Conservation (phyloP, 2,113 vertebrate species). For the Phyllopteryx taeniolatus region DNA sequence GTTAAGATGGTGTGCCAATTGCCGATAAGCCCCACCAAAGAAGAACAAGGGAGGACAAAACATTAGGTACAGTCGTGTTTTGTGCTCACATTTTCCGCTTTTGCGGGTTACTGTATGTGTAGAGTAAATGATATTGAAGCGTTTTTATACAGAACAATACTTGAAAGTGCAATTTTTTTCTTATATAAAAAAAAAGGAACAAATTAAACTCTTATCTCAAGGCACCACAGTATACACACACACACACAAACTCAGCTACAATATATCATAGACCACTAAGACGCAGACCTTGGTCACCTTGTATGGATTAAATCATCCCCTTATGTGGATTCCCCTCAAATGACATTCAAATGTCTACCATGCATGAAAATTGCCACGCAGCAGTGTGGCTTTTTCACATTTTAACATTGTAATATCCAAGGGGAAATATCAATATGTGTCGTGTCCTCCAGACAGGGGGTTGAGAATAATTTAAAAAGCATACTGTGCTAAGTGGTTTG, state of each 20-base stretch:
- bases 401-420: neutral
- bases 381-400: neutral
- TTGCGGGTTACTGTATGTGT: no score
- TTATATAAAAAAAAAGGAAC: no score
- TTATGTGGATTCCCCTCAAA: neutral
- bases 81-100: no score
- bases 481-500: neutral
- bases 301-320: neutral
- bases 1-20: no score
- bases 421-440: conserved; percentile 15
- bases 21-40: no score
- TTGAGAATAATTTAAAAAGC: conserved; percentile 18
- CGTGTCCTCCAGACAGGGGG: neutral
- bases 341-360: neutral
- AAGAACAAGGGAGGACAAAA: no score
- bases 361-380: conserved; percentile 15
- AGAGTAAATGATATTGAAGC: no score
- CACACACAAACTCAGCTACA: neutral
- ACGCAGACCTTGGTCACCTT: neutral
- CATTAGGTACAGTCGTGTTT: no score
- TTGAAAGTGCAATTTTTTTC: no score
- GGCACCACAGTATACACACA: neutral
- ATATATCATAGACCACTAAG: neutral
- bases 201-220: neutral
- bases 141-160: no score